Evolutionary conservation across 35 echinoderm and acorn worm genomes (phyloP), one percentile per base, ranked within the genome.

Genomic region (Chiridota heheva): DNA sequence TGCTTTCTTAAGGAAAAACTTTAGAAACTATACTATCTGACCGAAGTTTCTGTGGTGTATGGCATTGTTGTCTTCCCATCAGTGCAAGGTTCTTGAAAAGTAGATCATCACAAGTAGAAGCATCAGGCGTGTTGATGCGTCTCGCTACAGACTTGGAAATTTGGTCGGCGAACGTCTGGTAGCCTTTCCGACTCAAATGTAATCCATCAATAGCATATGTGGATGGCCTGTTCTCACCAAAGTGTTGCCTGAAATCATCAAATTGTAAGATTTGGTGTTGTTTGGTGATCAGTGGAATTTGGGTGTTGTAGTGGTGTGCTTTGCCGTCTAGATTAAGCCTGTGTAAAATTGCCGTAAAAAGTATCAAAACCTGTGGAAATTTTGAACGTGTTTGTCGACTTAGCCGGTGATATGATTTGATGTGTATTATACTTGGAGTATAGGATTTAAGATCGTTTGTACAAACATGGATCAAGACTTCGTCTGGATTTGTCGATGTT

Each of bases 181-280:
- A 67, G 25, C 63, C 63, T 30, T 67, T 30, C 13, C 63, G 16
- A 67, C 63, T 67, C 3, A 67, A 34, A 34, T 67, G 63, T 2
- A 67, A 34, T 24, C 36, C 26, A 30, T 67, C 63, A 26, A 24
- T 34, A 2, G 24, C 63, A 67, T 4, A 67, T 34, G 36, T 30
- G 36, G 63, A 67, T 3, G 26, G 36, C 17, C 17, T 24, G 26
- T 67, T 34, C 16, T 13, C 63, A 4, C 36, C 63, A 2, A 67
- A 67, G 63, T 67, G 63, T 36, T 67, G 63, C 16, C 24, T 67
- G 63, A 28, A 4, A 36, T 67, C 63, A 22, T 30, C 36, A 34
- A 67, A 67, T 30, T 67, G 63, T 67, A 34, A 30, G 63, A 30
- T 67, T 26, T 67, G 63, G 30, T 67, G 63, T 67, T 67, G 63